Base-by-base conservation (phyloP, 92 coral and sea anemone genomes). In the Parazoanthus atlanticus region DNA sequence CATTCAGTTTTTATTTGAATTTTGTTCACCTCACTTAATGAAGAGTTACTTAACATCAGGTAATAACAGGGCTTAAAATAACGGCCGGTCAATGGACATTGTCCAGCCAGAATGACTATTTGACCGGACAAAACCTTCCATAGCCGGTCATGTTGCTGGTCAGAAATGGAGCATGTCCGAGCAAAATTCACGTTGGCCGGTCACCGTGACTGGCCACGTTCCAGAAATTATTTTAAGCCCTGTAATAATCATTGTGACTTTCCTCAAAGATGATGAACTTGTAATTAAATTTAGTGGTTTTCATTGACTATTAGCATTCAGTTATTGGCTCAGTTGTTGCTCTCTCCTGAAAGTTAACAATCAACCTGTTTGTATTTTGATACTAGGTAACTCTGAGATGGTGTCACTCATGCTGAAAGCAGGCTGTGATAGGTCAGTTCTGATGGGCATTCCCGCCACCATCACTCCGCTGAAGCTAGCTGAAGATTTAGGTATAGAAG, bases 401-500 rank as follows among this genome's bases (percentile, higher is more conserved):
- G 98, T 96, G 29, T 86, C 94, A 29, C 85, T 91, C 46, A 83
- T 96, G 89, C 80, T 96, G 46, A 88, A 89, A 8, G 89, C 95
- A 28, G 94, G 92, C 54, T 93, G 93, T 91, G 94, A 94, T 80
- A 78, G 79, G 34, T 46, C 74, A 73, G 98, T 76, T 47, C 87
- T 91, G 67, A 96, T 94, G 96, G 96, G 98, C 6, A 70, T 92
- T 25, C 95, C 95, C 19, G 97, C 97, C 21, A 88, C 92, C 21
- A 88, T 90, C 8, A 91, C 96, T 67, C 96, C 98, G 16, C 73
- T 95, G 47, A 85, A 82, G 30, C 90, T 96, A 56, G 98, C 98
- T 36, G 82, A 86, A 75, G 98, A 95, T 47, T 91, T 95, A 75
- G 98, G 93, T 15, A 84, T 95, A 34, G 91, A 95, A n/a, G 96